Evolutionary conservation across 2,113 vertebrate genomes (phyloP), one percentile per base, ranked within the genome.

Genomic region (Lycaon pictus): DNA sequence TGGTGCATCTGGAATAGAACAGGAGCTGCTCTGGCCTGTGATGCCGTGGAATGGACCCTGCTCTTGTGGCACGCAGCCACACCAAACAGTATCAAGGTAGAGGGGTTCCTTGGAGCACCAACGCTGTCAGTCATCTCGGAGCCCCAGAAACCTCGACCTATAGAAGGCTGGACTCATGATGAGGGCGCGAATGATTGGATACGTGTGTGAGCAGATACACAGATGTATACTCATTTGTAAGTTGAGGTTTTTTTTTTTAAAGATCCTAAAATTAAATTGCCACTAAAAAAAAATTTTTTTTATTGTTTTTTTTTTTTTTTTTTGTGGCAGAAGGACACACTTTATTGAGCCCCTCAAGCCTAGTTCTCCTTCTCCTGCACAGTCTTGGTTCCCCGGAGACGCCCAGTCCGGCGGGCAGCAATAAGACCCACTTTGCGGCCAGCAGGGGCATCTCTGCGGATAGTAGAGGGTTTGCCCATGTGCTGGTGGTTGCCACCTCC

Each of bases 401-500:
- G 99, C 69, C 99, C 99, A 1, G 99, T 99, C 98, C 99, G 99
- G 72, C 99, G 99, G 97, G 99, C 99, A 98, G 99, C 99, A n/a
- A 99, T 99, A 23, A 99, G 99, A 99, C 99, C 99, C 6, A 99
- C 99, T 98, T 99, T 99, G 95, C 99, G 99, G 90, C 99, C 99
- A 97, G 99, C 99, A 0, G 99, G 99, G 32, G 99, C 99, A 2
- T 99, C 99, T 98, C 99, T 99, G 97, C 99, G 99, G 98, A 99
- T 99, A 51, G 99, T 99, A 13, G 99, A 99, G 82, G 99, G 99
- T 96, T 99, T 99, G 94, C 99, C 99, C 20, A 99, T 99, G 97
- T 99, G 99, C 98, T 99, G 99, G 98, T 99, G 99, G 99, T 99
- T 99, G 98, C 99, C 99, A 99, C 99, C 99, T 98, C 99, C 99